These are phyloP conservation scores for Eulithis prunata DNA, from an alignment of 2,888 invertebrate species.

Conservation along the genomic window DNA sequence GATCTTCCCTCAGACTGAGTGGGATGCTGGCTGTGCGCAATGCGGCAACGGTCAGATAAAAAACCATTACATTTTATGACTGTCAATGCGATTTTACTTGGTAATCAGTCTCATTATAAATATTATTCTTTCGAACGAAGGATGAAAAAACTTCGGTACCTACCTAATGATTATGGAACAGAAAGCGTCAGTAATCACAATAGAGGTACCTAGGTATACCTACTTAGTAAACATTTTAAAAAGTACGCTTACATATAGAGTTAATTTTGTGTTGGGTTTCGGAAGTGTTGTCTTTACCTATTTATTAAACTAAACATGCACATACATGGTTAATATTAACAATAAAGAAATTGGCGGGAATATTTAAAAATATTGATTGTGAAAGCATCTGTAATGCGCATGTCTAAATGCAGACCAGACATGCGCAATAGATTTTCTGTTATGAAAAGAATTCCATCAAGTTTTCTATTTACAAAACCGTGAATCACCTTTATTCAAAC, in stretches of 20 bases:
- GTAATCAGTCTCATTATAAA: neutral
- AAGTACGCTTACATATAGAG: no score
- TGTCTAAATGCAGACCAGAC: conserved; percentile 41
- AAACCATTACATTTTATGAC: conserved; percentile 56
- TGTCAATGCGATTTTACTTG: conserved; percentile 10
- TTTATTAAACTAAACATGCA: neutral
- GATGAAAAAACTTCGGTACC: no score
- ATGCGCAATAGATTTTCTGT: conserved; percentile 47
- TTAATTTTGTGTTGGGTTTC: no score
- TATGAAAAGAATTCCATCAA: conserved; percentile 39
- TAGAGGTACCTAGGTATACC: no score
- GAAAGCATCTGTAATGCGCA: conserved; percentile 33
- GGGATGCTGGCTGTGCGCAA: conserved; percentile 84
- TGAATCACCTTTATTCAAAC: conserved; percentile 38
- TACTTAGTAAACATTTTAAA: no score
- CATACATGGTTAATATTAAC: neutral
- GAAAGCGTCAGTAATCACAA: no score
- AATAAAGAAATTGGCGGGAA: conserved; percentile 44
- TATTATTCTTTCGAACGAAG: no score
- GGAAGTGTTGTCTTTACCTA: no score
- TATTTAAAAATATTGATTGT: conserved; percentile 51
- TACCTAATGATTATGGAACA: no score
- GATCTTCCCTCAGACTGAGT: conserved; percentile 76
- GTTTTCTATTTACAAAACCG: conserved; percentile 43
- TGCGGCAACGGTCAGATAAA: conserved; percentile 70